Evolutionary conservation across 2,888 invertebrate genomes (phyloP), one percentile per base, ranked within the genome.

Genomic region (Orthosia gracilis): DNA sequence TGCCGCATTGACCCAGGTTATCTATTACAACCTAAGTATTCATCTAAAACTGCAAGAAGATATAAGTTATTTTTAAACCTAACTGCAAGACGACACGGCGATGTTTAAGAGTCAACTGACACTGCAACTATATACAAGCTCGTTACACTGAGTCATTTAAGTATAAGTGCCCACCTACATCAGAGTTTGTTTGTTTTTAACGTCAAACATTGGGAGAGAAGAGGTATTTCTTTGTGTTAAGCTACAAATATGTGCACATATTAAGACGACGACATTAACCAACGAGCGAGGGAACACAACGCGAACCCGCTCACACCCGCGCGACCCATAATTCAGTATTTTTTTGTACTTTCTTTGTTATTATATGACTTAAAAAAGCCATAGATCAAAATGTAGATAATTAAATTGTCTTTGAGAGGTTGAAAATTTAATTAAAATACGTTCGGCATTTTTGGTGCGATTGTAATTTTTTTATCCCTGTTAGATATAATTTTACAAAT

Each of bases 101-200:
- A 50, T 40, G 9, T 59, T 31, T 15, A 66, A 26, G 11, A 47
- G 78, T n/a, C 21, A 82, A 21, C 15, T 55, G 78, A 77, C 23
- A 77, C 83, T 77, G 83, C 23, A 82, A 78, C 58, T 50, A 45
- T 31, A 78, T 31, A 69, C 69, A 23, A 52, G 5, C 26, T 23
- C 65, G 40, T 15, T 55, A 55, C 15, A 55, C 31, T 75, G 12
- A 55, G 13, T 45, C n/a, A 62, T 52, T 52, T 15, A 49, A 21
- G 40, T 45, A 64, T 12, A 64, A 52, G 50, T 64, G 52, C 18
- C 55, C 54, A 82, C 78, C 68, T 55, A 47, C 66, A 26, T 31
- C 50, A 54, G 9, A 23, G 54, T 4, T 59, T 64, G 50, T 77
- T 78, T 77, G 55, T 77, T 50, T 18, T 47, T 54, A 23, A 18